A percentile compares a stretch with the other conserved stretches of the same genome.
These are phyloP conservation scores for Gymnothorax javanicus DNA, from an alignment of 2,797 vertebrate species.

Conservation along the genomic window DNA sequence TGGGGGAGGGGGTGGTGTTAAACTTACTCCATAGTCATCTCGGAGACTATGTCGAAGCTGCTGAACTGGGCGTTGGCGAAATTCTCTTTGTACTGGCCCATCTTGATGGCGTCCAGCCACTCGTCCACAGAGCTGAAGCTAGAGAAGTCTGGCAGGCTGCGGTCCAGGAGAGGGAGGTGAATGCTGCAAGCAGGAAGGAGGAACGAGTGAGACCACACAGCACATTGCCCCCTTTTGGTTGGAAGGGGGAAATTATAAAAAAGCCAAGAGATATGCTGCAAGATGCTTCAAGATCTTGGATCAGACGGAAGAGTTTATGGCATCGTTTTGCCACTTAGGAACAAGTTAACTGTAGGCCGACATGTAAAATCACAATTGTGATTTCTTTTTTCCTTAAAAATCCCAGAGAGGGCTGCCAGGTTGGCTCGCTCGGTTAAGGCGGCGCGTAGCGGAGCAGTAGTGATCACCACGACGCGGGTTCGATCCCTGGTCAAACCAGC, in stretches of 20 bases:
- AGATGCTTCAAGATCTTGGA: neutral
- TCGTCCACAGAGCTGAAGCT: constrained; percentile 92
- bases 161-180: constrained; percentile 90
- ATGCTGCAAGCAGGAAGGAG: constrained; percentile 67
- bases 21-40: constrained; percentile 95
- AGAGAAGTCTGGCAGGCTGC: constrained; percentile 92
- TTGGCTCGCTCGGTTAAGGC: no score
- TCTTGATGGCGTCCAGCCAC: constrained; percentile 97
- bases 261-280: neutral
- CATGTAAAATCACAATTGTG: neutral
- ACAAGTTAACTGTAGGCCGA: neutral
- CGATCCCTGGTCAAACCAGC: no score
- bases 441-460: no score
- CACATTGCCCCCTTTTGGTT: neutral
- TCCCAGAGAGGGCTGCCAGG: no score
- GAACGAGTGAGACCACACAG: constrained; percentile 1
- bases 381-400: neutral
- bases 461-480: no score
- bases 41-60: constrained; percentile 89
- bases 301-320: neutral
- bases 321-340: neutral
- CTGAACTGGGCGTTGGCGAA: constrained; percentile 86
- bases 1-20: neutral
- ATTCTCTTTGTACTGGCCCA: constrained; percentile 96
- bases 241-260: neutral